Evolutionary conservation across 53 echinoderm and acorn worm genomes (phyloP).

Genomic region (Antedon mediterranea): DNA sequence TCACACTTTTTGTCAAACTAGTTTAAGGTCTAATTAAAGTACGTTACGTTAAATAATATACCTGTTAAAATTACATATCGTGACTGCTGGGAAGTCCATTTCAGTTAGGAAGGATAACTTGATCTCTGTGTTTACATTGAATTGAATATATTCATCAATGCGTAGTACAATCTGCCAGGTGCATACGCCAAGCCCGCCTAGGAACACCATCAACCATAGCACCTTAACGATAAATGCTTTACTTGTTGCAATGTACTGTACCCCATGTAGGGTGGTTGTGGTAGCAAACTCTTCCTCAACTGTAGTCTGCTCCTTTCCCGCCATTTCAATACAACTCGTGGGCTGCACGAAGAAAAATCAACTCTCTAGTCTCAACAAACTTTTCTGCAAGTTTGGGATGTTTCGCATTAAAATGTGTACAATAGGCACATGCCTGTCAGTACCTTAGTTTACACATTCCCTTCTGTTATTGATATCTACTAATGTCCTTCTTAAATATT

Average conservation of each 20-base stretch:
- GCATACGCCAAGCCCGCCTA: conserved; percentile 13
- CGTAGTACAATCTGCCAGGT: conserved; percentile 24
- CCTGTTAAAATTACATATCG: conserved; percentile 53
- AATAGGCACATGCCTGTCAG: too few relatives aligned
- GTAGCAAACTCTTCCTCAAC: conserved; percentile 14
- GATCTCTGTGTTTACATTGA: conserved; percentile 12
- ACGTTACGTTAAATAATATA: too few relatives aligned
- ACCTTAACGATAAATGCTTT: not conserved
- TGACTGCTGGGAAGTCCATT: conserved; percentile 33
- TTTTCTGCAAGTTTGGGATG: too few relatives aligned
- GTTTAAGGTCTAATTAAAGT: too few relatives aligned
- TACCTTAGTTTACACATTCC: too few relatives aligned
- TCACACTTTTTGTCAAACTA: too few relatives aligned
- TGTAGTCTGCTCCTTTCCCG: not conserved
- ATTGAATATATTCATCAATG: conserved; percentile 2
- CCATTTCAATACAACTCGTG: too few relatives aligned
- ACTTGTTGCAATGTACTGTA: conserved; percentile 3
- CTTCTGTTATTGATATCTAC: too few relatives aligned
- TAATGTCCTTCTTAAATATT: too few relatives aligned
- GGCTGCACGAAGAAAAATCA: too few relatives aligned
- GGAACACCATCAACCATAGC: conserved; percentile 1
- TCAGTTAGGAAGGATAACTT: conserved; percentile 4
- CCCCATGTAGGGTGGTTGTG: conserved; percentile 13
- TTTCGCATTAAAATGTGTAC: too few relatives aligned
- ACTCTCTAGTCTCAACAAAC: too few relatives aligned